Evolutionary conservation across 2,113 vertebrate species (phyloP).

Genomic region (Gulo gulo): DNA sequence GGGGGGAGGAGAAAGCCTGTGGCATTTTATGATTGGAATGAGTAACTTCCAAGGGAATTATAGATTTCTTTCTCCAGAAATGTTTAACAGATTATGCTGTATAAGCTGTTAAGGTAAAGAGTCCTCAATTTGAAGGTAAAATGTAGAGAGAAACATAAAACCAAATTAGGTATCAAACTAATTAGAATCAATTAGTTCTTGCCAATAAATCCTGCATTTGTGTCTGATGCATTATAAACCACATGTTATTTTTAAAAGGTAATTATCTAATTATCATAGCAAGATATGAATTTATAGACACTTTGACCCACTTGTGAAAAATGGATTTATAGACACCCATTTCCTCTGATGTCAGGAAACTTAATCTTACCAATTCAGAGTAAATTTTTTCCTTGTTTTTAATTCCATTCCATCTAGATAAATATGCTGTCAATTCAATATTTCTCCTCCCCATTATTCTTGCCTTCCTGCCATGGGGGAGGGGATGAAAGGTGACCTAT

Average conservation of each 20-base stretch:
- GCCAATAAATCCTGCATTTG: constrained; percentile 41
- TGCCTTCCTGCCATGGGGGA: background rate
- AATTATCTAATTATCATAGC: constrained; percentile 53
- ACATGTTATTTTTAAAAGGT: constrained; percentile 26
- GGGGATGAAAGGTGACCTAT: background rate
- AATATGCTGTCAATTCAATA: background rate
- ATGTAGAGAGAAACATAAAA: constrained; percentile 59
- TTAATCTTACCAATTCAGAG: constrained; percentile 29
- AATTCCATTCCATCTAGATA: constrained; percentile 15
- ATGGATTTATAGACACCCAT: constrained; percentile 11
- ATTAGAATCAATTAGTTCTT: constrained; percentile 65
- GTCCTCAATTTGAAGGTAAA: constrained; percentile 49
- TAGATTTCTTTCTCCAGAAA: constrained; percentile 49
- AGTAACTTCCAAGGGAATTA: constrained; percentile 61
- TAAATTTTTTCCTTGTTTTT: constrained; percentile 27
- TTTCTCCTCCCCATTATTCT: background rate
- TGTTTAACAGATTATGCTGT: constrained; percentile 52
- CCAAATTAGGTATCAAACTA: constrained; percentile 62
- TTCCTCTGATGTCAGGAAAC: constrained; percentile 36
- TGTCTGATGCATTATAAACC: constrained; percentile 27
- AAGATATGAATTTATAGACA: constrained; percentile 48
- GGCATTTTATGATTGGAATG: constrained; percentile 73
- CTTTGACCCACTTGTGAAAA: constrained; percentile 58
- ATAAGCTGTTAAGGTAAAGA: constrained; percentile 23
- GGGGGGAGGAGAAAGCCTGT: constrained; percentile 42